A percentile compares a stretch with the other conserved stretches of the same genome.
Conservation (phyloP, 2,113 vertebrate genomes). For the Semnopithecus entellus region DNA sequence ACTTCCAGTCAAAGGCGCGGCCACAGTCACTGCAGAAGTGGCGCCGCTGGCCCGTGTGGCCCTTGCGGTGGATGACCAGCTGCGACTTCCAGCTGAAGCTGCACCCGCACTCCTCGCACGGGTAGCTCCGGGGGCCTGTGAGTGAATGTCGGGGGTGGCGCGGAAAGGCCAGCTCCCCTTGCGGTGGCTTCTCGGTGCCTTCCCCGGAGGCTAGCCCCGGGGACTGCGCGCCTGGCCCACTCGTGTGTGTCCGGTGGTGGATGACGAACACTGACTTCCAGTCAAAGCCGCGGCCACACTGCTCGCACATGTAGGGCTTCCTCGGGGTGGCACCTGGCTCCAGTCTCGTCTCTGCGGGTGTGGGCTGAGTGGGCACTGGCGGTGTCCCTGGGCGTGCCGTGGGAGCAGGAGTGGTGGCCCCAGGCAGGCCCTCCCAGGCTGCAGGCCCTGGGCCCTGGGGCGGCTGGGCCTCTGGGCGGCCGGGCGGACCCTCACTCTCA, state of each 20-base stretch:
- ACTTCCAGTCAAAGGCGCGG: constrained; percentile 74
- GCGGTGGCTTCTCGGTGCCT: neutral
- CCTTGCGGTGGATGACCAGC: constrained; percentile 76
- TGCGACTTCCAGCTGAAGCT: constrained; percentile 80
- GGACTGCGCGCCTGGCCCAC: neutral
- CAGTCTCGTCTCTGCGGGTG: neutral
- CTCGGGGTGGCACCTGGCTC: accelerated
- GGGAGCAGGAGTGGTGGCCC: neutral
- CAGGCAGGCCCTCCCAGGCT: neutral
- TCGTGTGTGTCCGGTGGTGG: constrained; percentile 53
- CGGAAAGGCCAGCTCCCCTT: neutral
- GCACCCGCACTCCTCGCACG: constrained; percentile 67
- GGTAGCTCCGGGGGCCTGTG: neutral
- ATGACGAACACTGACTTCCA: constrained; percentile 70
- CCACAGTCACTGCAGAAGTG: constrained; percentile 74
- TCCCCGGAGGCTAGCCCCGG: accelerated
- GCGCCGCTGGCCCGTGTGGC: constrained; percentile 59
- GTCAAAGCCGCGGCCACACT: constrained; percentile 70
- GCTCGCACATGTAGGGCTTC: constrained; percentile 62
- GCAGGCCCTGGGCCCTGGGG: neutral
- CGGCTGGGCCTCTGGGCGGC: neutral
- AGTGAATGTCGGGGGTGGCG: neutral
- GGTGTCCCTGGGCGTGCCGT: neutral
- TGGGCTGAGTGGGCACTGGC: neutral
- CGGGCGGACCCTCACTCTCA: neutral